Evolutionary conservation across 2,888 invertebrate genomes (phyloP).

Genomic region (Ectemnius continuus): DNA sequence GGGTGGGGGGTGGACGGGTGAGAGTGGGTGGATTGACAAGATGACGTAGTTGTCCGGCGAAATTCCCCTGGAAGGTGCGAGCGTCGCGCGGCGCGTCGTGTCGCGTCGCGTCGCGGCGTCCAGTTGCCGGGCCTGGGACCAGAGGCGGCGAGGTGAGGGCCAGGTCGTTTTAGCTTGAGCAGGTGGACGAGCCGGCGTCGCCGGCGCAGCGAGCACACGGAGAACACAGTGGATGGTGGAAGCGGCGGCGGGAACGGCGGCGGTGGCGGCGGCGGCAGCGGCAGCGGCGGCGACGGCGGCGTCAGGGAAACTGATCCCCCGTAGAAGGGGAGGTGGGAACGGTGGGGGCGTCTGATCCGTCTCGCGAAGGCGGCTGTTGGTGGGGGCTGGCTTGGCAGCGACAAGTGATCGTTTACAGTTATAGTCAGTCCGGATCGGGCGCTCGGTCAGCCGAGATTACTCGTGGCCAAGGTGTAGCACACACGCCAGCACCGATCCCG

Average conservation of each 20-base stretch:
- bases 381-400: slow-evolving; percentile 68
- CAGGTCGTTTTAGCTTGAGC: no score
- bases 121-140: no score
- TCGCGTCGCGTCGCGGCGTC: no score
- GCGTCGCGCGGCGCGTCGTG: no score
- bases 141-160: no score
- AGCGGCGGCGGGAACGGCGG: background rate
- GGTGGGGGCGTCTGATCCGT: slow-evolving; percentile 39
- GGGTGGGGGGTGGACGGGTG: no score
- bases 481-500: slow-evolving; percentile 32
- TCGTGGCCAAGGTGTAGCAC: slow-evolving; percentile 36
- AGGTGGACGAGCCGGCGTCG: no score
- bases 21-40: no score
- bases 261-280: background rate
- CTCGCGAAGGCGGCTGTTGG: slow-evolving; percentile 23
- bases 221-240: background rate
- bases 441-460: slow-evolving; percentile 75
- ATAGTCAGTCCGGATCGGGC: slow-evolving; percentile 78
- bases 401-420: slow-evolving; percentile 78
- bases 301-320: slow-evolving; percentile 53
- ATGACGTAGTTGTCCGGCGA: no score
- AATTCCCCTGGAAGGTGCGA: no score
- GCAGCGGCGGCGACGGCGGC: background rate
- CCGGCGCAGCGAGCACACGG: no score
- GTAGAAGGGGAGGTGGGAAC: slow-evolving; percentile 36